phyloP scores from a whole-genome alignment of 2,797 vertebrate genomes.

The Acridotheres tristis region DNA sequence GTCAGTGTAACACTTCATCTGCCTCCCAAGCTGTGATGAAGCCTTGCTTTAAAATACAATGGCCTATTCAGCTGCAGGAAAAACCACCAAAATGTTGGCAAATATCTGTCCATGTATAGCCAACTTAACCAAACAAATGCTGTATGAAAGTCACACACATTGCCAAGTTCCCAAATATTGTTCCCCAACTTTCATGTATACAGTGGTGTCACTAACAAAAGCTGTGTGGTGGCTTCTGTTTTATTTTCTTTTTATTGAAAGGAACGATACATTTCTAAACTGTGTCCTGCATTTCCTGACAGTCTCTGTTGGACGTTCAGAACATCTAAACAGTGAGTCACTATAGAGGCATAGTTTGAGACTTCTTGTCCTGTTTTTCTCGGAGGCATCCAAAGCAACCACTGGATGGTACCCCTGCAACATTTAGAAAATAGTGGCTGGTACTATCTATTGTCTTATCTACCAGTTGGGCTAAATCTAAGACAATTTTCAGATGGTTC shows the following conservation, averaged over 20 bases:
- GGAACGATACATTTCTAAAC: neutral
- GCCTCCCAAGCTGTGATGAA: neutral
- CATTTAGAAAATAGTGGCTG: neutral
- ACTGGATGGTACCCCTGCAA: neutral
- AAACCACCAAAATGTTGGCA: neutral
- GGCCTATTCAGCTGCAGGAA: neutral
- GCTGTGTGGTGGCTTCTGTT: neutral
- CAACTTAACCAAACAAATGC: neutral
- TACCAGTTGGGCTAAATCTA: neutral
- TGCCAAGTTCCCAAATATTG: rapidly evolving
- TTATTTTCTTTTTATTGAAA: neutral
- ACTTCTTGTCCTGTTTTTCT: neutral
- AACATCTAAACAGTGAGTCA: neutral
- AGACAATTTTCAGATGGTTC: neutral
- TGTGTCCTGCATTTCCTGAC: neutral
- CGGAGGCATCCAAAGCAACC: neutral
- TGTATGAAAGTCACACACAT: rapidly evolving
- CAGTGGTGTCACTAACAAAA: neutral
- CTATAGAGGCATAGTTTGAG: neutral
- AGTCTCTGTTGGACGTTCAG: neutral
- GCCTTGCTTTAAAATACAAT: neutral
- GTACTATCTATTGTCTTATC: neutral
- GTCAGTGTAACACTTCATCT: neutral
- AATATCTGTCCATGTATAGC: neutral
- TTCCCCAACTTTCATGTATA: neutral